phyloP scores from a whole-genome alignment of 2,797 vertebrate genomes.

The Sarcophilus harrisii region DNA sequence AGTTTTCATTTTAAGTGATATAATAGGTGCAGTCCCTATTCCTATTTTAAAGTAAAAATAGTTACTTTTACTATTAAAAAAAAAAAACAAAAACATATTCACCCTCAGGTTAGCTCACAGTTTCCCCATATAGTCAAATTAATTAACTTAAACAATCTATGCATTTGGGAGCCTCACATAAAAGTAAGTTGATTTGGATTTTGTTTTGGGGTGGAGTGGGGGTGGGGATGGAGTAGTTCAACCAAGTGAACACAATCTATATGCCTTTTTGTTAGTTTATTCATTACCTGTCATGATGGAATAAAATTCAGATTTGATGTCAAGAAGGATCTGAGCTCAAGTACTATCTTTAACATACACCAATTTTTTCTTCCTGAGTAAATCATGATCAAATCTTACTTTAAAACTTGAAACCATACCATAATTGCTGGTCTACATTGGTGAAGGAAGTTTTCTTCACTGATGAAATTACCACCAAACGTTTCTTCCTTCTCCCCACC shows the following conservation, averaged over 20 bases:
- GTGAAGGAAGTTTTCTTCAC: neutral
- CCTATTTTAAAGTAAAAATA: neutral
- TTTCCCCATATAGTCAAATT: neutral
- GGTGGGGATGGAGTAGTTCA: neutral
- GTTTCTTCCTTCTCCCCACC: neutral
- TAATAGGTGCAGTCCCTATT: neutral
- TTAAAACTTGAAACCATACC: neutral
- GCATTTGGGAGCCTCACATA: neutral
- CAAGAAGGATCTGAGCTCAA: neutral
- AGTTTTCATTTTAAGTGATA: neutral
- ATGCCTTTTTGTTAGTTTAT: slow-evolving; percentile 32
- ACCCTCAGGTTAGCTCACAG: neutral
- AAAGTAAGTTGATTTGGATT: slow-evolving; percentile 49
- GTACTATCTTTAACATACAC: neutral
- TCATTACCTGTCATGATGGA: neutral
- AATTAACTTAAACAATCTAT: neutral
- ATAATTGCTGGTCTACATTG: neutral
- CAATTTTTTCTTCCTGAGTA: neutral
- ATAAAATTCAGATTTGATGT: neutral
- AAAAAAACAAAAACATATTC: neutral
- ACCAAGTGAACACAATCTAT: slow-evolving; percentile 29
- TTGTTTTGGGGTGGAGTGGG: neutral
- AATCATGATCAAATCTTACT: neutral
- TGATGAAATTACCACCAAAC: neutral
- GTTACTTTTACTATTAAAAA: neutral